Conservation (phyloP, 1,140 invertebrate species). For the Caerostris extrusa region DNA sequence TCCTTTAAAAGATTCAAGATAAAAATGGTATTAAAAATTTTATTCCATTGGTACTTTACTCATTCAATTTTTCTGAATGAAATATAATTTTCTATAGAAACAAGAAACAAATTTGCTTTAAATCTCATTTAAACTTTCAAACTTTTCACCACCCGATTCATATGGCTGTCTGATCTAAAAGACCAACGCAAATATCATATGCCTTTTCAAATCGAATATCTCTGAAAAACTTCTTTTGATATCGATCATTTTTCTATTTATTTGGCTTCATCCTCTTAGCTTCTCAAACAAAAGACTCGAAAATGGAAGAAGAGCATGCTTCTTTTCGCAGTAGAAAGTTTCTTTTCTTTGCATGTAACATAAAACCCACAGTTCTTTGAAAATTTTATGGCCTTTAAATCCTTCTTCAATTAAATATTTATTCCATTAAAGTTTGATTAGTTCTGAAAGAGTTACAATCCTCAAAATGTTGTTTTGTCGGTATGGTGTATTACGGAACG, state of each 20-base stretch:
- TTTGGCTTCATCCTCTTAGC: neutral
- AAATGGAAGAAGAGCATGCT: neutral
- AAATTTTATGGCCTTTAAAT: constrained; percentile 1
- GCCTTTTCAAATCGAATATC: neutral
- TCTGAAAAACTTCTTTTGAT: neutral
- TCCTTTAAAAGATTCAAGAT: too few species aligned
- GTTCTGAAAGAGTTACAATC: neutral
- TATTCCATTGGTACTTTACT: too few species aligned
- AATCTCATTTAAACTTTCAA: too few species aligned
- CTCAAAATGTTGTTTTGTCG: neutral
- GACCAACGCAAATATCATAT: neutral
- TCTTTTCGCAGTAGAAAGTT: neutral
- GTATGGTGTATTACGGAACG: neutral
- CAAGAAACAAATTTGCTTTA: too few species aligned
- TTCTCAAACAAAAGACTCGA: neutral
- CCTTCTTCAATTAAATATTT: neutral
- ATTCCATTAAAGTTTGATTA: neutral
- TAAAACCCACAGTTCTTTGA: neutral
- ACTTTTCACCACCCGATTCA: too few species aligned
- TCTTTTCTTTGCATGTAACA: neutral
- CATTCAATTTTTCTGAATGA: too few species aligned
- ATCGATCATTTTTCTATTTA: neutral
- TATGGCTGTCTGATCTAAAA: neutral
- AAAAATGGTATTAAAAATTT: too few species aligned
- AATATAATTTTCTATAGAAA: too few species aligned